Conservation (phyloP, 1,140 invertebrate species). For the Nasonia vitripennis region DNA sequence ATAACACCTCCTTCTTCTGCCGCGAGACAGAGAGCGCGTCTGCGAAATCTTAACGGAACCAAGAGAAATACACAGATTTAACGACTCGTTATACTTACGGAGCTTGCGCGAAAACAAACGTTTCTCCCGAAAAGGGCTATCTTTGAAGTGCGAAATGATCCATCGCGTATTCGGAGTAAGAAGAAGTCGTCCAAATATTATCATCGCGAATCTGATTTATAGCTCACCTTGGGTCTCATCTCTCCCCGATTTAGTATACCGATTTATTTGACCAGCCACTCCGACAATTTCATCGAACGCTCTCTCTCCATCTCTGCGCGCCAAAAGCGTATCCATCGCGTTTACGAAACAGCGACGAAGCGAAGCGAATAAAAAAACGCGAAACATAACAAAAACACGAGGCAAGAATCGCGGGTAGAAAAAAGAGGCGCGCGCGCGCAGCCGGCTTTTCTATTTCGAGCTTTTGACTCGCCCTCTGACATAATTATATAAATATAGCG, state of each 20-base stretch:
- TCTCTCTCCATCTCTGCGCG: no score
- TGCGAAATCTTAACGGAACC: neutral
- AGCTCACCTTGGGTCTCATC: neutral
- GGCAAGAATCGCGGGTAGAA: conserved; percentile 9
- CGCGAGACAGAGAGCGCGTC: neutral
- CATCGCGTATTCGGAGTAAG: no score
- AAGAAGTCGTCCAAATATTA: neutral
- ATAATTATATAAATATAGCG: conserved; percentile 68
- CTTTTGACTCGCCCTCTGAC: conserved; percentile 57
- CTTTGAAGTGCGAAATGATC: neutral
- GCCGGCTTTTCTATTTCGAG: conserved; percentile 59
- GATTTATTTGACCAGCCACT: neutral
- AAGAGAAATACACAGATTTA: neutral
- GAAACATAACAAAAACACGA: conserved; percentile 55
- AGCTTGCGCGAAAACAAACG: no score
- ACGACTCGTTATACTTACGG: no score
- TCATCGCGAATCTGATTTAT: neutral
- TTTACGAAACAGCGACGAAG: neutral
- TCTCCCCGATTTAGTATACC: neutral
- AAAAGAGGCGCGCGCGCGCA: conserved; percentile 7
- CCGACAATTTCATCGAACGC: neutral
- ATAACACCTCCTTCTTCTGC: neutral
- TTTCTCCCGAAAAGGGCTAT: neutral
- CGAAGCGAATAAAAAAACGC: conserved; percentile 9
- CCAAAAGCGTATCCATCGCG: neutral